Evolutionary conservation across 2,113 vertebrate genomes (phyloP), one percentile per base, ranked within the genome.

Genomic region (Pogonocichla stellata): DNA sequence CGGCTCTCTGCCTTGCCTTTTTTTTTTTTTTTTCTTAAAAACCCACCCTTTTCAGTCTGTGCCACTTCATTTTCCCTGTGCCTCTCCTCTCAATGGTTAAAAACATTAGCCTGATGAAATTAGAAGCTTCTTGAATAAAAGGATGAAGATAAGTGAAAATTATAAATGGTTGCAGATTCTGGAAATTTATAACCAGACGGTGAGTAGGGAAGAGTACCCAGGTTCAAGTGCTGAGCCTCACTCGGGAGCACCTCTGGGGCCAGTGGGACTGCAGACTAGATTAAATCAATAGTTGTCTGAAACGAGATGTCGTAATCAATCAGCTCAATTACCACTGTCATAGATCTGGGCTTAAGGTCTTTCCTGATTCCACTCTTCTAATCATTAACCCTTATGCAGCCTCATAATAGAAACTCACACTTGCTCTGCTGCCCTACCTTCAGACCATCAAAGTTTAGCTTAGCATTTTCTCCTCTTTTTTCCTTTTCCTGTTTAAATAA

Each of bases 271-370:
- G 95, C 96, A 97, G 97, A 97, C 94, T 96, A 97, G 96, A 98
- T 98, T 97, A 97, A 98, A 98, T 98, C 98, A 98, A 98, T 98
- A 98, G 96, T 90, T 91, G 95, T 98, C 97, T 97, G 97, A 98
- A 98, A 98, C 92, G 81, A 98, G 97, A 98, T 97, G 92, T 97
- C 95, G 89, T 97, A 97, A 98, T 98, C 98, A 98, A 98, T 98
- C 98, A 98, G 96, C 92, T 98, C 96, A 98, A 97, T 98, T 98
- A 97, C 97, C 80, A 96, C 92, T 97, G 95, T 96, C 97, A 98
- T 90, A 96, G 91, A 98, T 88, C 92, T 65, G 86, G 95, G 86
- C 77, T 97, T 97, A 94, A 96, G 93, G 88, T 97, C 92, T 95
- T 94, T 92, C 78, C 86, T 97, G 85, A 97, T 89, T 97, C 71